Conservation (phyloP, 2,888 invertebrate genomes). For the Dynastes maya region DNA sequence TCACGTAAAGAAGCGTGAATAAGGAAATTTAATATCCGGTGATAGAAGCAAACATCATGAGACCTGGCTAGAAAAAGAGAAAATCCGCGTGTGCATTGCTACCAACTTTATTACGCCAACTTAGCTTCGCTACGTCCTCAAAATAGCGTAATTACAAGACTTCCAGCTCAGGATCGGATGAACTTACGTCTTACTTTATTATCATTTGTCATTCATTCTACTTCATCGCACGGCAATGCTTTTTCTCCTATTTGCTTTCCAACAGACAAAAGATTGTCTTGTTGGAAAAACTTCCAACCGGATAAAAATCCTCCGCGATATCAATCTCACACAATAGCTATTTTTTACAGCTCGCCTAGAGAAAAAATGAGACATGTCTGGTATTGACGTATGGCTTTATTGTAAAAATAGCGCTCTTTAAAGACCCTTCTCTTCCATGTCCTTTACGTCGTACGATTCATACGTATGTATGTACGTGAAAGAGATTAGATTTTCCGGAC, state of each 20-base stretch:
- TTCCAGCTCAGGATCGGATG: neutral
- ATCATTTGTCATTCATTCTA: conserved; percentile 38
- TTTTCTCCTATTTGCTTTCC: conserved; percentile 29
- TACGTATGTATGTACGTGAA: conserved; percentile 27
- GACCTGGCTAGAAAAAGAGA: too few relatives aligned
- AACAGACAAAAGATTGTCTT: conserved; percentile 33
- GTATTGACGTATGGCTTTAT: conserved; percentile 45
- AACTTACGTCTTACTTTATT: conserved; percentile 22
- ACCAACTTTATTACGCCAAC: neutral
- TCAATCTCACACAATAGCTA: conserved; percentile 46
- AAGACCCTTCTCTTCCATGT: conserved; percentile 26
- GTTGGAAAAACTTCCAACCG: conserved; percentile 35
- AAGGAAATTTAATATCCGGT: too few relatives aligned
- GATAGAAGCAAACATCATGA: too few relatives aligned
- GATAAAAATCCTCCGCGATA: conserved; percentile 41
- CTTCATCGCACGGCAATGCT: conserved; percentile 18
- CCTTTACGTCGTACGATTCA: conserved; percentile 13
- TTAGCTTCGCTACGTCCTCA: neutral
- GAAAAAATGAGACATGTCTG: conserved; percentile 47
- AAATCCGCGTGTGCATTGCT: too few relatives aligned
- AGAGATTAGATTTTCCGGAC: conserved; percentile 43
- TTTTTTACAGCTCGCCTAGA: conserved; percentile 37
- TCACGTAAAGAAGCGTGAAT: too few relatives aligned
- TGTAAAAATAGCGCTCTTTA: conserved; percentile 40
- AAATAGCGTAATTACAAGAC: conserved; percentile 14